Conservation (phyloP, 2,888 invertebrate species). For the Macrophya annulata region DNA sequence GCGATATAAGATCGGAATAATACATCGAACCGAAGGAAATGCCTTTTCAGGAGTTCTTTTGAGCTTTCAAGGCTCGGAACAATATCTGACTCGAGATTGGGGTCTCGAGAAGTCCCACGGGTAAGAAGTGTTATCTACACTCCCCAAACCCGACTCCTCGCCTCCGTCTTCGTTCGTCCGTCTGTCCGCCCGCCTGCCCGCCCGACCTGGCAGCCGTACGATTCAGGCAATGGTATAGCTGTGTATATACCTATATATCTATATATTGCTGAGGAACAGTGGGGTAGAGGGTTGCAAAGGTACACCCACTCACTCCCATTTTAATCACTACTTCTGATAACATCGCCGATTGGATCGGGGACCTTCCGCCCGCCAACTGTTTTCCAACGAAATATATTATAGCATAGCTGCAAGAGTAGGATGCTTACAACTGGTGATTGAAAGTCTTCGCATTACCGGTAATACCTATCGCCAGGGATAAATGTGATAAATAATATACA, state of each 20-base stretch:
- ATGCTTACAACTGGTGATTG: constrained; percentile 6
- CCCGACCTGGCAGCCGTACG: constrained; percentile 34
- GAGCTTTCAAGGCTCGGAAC: constrained; percentile 76
- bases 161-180: constrained; percentile 51
- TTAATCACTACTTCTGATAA: constrained; percentile 74
- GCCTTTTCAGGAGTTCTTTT: constrained; percentile 75
- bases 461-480: background rate
- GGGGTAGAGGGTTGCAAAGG: constrained; percentile 45
- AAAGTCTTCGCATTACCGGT: constrained; percentile 10
- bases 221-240: constrained; percentile 26
- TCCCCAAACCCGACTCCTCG: constrained; percentile 68
- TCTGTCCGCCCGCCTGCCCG: constrained; percentile 64
- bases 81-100: constrained; percentile 77
- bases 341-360: constrained; percentile 71
- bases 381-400: constrained; percentile 53
- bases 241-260: background rate
- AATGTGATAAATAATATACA: background rate
- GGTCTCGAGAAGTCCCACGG: constrained; percentile 73
- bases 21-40: constrained; percentile 72
- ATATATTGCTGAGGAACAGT: constrained; percentile 16
- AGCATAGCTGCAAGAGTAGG: background rate
- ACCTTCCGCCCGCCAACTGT: constrained; percentile 60
- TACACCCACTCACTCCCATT: constrained; percentile 67
- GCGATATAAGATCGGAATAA: constrained; percentile 72
- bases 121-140: constrained; percentile 76